Evolutionary conservation across 2,113 vertebrate species (phyloP), one percentile per base, ranked within the genome.

Genomic region (Poeciliopsis retropinna): DNA sequence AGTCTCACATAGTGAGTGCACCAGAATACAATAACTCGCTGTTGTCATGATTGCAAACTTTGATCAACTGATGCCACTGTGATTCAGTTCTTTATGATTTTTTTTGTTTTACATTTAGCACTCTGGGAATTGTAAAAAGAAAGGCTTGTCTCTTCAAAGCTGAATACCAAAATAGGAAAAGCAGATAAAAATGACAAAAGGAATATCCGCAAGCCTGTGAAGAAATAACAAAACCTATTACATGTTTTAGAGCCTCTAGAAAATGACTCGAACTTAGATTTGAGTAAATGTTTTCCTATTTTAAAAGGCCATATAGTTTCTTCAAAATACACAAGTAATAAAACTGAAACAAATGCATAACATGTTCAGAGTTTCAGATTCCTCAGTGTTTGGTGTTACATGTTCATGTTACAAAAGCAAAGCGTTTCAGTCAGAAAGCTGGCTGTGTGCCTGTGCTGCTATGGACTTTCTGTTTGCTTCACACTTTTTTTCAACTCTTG

Each of bases 321-420:
- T 28, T 2, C 22, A 51, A 51, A 15, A 31, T 9, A 39, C 69
- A 54, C 15, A 8, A 67, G 27, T 4, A 65, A 19, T 57, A 51
- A 37, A 62, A 69, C 47, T 63, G 15, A 60, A 72, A 79, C 32
- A 75, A 68, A 77, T 62, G 2, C 27, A 57, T 12, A 54, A 75
- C 30, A 32, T 22, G 64, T 65, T n/a, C 8, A 65, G 39, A 54
- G 31, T 68, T 81, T 77, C 17, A 57, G 66, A 74, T 29, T 76
- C 47, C 62, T 54, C 41, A 25, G 73, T 60, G 69, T 29, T 68
- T 28, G 75, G 75, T 76, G 64, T 88, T 84, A 84, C 74, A 51
- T 76, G 76, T 82, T 28, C 73, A 68, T 80, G 76, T 80, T 86
- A 84, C 72, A 82, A 82, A 85, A 85, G 72, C 66, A 81, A 44